A percentile compares a stretch with the other conserved stretches of the same genome.
Evolutionary conservation across 2,888 invertebrate species (phyloP).

Genomic region (Abrostola tripartita): DNA sequence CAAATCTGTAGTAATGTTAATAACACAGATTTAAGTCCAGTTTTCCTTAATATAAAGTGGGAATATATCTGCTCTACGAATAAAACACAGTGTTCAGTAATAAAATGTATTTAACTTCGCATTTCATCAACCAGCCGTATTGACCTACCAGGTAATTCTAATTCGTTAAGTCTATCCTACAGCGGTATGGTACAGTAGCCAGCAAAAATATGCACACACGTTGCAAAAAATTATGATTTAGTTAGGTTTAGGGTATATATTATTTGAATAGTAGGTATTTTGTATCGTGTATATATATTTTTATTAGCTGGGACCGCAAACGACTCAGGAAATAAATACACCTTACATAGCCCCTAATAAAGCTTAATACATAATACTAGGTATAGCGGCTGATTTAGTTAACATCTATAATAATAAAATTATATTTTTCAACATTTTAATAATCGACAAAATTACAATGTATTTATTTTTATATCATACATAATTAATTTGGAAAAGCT

Average conservation of each 20-base stretch:
- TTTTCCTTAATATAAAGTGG: neutral
- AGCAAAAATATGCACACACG: neutral
- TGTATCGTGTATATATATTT: neutral
- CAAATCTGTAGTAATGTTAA: too few species aligned
- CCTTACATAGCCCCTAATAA: slow-evolving; percentile 38
- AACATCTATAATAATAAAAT: neutral
- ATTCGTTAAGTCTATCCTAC: slow-evolving; percentile 22
- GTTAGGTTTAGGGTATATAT: too few species aligned
- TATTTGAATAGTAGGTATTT: neutral
- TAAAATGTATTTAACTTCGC: slow-evolving; percentile 71
- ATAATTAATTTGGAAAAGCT: neutral
- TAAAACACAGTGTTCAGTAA: slow-evolving; percentile 65
- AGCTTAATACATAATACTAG: slow-evolving; percentile 53
- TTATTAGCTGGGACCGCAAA: slow-evolving; percentile 7
- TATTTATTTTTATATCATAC: neutral
- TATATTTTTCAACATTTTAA: neutral
- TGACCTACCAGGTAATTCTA: slow-evolving; percentile 22
- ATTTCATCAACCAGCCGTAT: slow-evolving; percentile 48
- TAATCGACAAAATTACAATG: neutral
- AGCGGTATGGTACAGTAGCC: slow-evolving; percentile 11
- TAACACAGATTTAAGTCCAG: too few species aligned
- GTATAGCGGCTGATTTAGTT: slow-evolving; percentile 27
- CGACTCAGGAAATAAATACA: slow-evolving; percentile 34
- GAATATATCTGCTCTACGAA: slow-evolving; percentile 32
- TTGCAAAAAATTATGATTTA: neutral